Conservation (phyloP, 2,797 vertebrate species). For the Naso thynnoides region DNA sequence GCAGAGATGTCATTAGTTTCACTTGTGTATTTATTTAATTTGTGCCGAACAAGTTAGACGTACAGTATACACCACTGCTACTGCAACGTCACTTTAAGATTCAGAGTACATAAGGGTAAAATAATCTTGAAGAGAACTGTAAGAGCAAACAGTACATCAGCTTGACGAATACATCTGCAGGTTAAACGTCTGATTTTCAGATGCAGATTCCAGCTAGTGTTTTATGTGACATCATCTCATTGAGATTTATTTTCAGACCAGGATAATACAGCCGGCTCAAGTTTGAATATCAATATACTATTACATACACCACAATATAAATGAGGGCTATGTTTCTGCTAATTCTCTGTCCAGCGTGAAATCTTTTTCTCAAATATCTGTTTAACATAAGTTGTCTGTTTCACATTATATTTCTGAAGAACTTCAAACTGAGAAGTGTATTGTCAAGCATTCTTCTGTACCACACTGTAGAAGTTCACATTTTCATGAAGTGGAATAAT, state of each 20-base stretch:
- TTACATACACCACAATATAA: background rate
- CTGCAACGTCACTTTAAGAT: background rate
- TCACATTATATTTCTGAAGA: too few relatives aligned
- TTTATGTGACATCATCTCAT: background rate
- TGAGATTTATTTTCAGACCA: too few relatives aligned
- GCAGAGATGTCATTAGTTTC: background rate
- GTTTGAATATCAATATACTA: background rate
- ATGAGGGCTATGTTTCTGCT: background rate
- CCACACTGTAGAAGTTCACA: background rate
- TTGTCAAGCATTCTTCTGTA: background rate
- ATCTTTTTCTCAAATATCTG: background rate
- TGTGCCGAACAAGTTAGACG: background rate
- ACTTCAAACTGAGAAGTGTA: background rate
- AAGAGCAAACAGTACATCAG: too few relatives aligned
- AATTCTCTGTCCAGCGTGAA: background rate
- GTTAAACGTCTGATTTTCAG: too few relatives aligned
- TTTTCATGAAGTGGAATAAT: background rate
- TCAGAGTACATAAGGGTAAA: background rate
- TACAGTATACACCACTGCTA: background rate
- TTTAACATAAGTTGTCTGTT: background rate
- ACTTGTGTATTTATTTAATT: constrained; percentile 5
- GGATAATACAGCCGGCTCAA: background rate
- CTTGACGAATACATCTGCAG: too few relatives aligned
- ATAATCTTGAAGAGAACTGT: background rate
- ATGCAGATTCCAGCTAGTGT: background rate